Evolutionary conservation across 2,797 vertebrate genomes (phyloP), one percentile per base, ranked within the genome.

Genomic region (Melanotaenia parkinsoni): DNA sequence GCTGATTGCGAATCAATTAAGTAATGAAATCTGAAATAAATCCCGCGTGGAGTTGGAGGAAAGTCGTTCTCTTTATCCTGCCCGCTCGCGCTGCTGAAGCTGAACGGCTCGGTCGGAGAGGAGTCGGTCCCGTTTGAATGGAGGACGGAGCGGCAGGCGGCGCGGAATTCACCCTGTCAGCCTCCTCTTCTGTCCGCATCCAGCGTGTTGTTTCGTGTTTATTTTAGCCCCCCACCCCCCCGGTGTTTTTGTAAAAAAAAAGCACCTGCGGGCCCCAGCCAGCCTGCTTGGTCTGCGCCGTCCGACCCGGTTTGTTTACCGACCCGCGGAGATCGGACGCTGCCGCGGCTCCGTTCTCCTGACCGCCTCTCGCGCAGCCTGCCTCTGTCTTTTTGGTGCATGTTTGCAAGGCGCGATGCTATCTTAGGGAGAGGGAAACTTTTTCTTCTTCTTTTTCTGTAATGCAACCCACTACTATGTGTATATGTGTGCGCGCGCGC

Each of bases 231-330:
- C 6, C 51, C 0, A 0, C 26, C 7, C 5, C 9, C 51, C 0
- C 35, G 6, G 38, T 20, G 67, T 71, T 47, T 66, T n/a, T 38
- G 1, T 3, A 9, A 3, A 28, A 9, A 3, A 28, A 38, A 1
- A 12, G 11, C 63, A 67, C 35, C 68, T 30, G 45, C 63, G 38
- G 43, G 60, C 9, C 47, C 43, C 43, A 5, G 60, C 24, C 24
- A 26, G 24, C 76, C 38, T 40, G 5, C 32, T 33, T 4, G 32
- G 4, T 7, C 32, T 33, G 32, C 32, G 32, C 58, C 63, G 63
- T 37, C 32, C 63, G 76, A 75, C 70, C 84, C 76, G 71, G 84
- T 82, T 82, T 89, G 85, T 91, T 89, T 86, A 82, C 89, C 72
- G 76, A 60, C 64, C 16, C 58, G 0, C 43, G 75, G 56, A 66